Evolutionary conservation across 2,797 vertebrate genomes (phyloP).

Genomic region (Mormyrops attenuatus): DNA sequence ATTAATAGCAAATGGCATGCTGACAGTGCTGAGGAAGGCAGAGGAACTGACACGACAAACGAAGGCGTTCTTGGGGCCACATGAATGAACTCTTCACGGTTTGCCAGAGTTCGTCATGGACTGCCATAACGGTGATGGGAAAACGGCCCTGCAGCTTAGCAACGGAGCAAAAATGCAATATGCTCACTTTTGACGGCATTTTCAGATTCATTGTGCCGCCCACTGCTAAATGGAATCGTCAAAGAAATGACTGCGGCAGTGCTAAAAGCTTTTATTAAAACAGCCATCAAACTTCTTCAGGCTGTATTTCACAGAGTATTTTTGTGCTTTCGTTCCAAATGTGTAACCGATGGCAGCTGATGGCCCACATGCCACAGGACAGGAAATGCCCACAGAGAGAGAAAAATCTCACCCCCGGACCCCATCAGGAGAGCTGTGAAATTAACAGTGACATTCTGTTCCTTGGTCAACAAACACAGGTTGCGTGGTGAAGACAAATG

Average conservation of each 20-base stretch:
- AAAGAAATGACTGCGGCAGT: neutral
- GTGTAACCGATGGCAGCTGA: slow-evolving; percentile 10
- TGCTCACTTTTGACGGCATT: neutral
- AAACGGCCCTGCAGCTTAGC: neutral
- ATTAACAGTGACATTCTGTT: slow-evolving; percentile 55
- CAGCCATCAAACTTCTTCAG: neutral
- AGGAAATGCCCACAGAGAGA: slow-evolving; percentile 45
- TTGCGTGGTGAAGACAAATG: slow-evolving; percentile 58
- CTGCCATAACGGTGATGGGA: neutral
- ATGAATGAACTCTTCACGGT: neutral
- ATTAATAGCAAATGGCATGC: neutral
- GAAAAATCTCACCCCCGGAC: slow-evolving; percentile 42
- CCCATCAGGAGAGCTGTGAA: slow-evolving; percentile 54
- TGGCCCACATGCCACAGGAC: slow-evolving; percentile 33
- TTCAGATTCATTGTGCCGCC: neutral
- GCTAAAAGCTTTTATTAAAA: neutral
- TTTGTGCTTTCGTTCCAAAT: neutral
- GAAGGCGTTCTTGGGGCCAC: neutral
- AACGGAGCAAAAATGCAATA: neutral
- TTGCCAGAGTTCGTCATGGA: neutral
- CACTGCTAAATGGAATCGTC: neutral
- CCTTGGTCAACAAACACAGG: slow-evolving; percentile 52
- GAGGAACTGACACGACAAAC: neutral
- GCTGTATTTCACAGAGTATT: neutral
- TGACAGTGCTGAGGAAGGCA: neutral